Conservation (phyloP, 2,888 invertebrate species). For the Tenodera sinensis region DNA sequence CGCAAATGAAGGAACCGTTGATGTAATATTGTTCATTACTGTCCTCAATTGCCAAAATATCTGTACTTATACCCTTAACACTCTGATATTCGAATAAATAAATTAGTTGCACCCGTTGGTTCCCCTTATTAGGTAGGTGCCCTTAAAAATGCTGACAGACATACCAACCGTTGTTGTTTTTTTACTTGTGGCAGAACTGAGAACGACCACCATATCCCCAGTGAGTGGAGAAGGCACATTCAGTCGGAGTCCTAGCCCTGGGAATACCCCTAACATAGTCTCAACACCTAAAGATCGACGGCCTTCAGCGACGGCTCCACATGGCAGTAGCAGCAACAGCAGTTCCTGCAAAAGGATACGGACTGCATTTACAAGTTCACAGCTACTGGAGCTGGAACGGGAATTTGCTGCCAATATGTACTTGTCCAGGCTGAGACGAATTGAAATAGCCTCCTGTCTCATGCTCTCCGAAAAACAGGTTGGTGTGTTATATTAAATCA, state of each 20-base stretch:
- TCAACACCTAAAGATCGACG: background rate
- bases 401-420: slow-evolving; percentile 91
- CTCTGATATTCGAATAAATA: too few species aligned
- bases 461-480: slow-evolving; percentile 86
- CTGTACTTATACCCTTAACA: too few species aligned
- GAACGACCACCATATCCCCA: background rate
- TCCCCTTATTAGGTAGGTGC: too few species aligned
- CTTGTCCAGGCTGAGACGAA: slow-evolving; percentile 78
- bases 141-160: too few species aligned
- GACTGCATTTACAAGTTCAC: slow-evolving; percentile 90
- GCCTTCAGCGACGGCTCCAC: slow-evolving; percentile 27
- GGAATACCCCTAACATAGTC: background rate
- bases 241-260: slow-evolving; percentile 2
- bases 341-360: slow-evolving; percentile 81
- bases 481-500: slow-evolving; percentile 59
- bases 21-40: too few species aligned
- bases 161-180: too few species aligned
- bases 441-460: slow-evolving; percentile 88
- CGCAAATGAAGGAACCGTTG: too few species aligned
- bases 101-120: too few species aligned
- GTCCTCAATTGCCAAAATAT: too few species aligned
- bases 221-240: background rate
- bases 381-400: slow-evolving; percentile 79
- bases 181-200: background rate
- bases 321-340: slow-evolving; percentile 47